Evolutionary conservation across 2,797 vertebrate genomes (phyloP).

Genomic region (Hoplostethus atlanticus): DNA sequence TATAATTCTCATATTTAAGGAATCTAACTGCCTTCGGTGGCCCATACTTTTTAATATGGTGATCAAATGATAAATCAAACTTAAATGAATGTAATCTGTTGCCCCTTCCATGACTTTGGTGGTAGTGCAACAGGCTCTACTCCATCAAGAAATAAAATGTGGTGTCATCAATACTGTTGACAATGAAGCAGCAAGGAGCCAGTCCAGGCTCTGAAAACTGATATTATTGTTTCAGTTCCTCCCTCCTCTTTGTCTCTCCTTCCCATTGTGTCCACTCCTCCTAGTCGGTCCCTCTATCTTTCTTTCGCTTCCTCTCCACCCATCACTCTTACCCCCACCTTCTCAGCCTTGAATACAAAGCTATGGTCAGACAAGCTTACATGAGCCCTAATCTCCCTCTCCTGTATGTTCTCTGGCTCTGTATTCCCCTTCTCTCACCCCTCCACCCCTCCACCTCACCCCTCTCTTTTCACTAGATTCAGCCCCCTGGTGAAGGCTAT

Average conservation of each 20-base stretch:
- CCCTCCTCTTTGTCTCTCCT: constrained; percentile 69
- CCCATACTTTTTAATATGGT: neutral
- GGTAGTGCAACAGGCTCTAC: neutral
- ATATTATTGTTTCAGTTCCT: constrained; percentile 78
- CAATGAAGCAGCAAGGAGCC: constrained; percentile 45
- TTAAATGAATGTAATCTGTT: neutral
- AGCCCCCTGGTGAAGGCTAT: constrained; percentile 75
- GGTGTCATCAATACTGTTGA: constrained; percentile 49
- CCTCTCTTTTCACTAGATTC: constrained; percentile 61
- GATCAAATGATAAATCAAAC: neutral
- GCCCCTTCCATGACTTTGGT: neutral
- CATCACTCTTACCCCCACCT: constrained; percentile 43
- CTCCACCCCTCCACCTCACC: constrained; percentile 26
- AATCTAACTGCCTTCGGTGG: neutral
- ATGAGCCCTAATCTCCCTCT: constrained; percentile 47
- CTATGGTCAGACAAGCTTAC: constrained; percentile 49
- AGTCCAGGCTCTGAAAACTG: constrained; percentile 74
- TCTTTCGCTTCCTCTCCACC: constrained; percentile 64
- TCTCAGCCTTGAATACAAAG: constrained; percentile 61
- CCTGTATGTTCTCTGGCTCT: constrained; percentile 47
- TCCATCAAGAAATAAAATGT: constrained; percentile 24
- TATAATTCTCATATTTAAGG: neutral
- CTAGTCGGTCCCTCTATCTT: constrained; percentile 60
- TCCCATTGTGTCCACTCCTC: constrained; percentile 70
- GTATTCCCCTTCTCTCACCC: constrained; percentile 32